Percentiles rank a stretch among this genome's conserved stretches.
Evolutionary conservation across 2,888 invertebrate species (phyloP).

Genomic region (Phoenoteleia sp.): DNA sequence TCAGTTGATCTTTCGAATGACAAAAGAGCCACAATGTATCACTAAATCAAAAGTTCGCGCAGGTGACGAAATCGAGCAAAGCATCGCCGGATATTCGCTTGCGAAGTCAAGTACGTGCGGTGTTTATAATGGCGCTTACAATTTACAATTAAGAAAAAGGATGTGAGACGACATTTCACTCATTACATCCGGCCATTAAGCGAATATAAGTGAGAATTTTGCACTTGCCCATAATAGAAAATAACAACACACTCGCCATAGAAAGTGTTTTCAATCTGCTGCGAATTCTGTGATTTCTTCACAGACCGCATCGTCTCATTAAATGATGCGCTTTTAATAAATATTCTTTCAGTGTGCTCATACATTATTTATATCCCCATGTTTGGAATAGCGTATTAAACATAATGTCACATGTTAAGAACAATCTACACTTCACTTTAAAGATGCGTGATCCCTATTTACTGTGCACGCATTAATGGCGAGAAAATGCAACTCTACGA

Average conservation of each 20-base stretch:
- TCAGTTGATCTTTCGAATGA: conserved; percentile 29
- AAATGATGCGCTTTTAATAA: conserved; percentile 32
- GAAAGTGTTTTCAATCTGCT: conserved; percentile 62
- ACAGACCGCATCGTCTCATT: conserved; percentile 57
- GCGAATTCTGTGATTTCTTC: conserved; percentile 49
- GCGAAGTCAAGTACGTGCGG: conserved; percentile 38
- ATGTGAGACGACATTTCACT: conserved; percentile 67
- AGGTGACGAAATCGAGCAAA: conserved; percentile 38
- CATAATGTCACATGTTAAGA: neutral
- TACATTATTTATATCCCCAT: conserved; percentile 20
- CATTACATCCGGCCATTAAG: conserved; percentile 65
- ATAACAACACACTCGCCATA: conserved; percentile 46
- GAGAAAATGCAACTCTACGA: neutral
- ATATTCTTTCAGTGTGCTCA: conserved; percentile 15
- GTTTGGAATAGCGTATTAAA: neutral
- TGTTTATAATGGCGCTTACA: conserved; percentile 46
- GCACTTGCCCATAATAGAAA: conserved; percentile 66
- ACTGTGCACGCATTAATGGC: neutral
- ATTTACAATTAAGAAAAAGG: conserved; percentile 66
- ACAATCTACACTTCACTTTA: conserved; percentile 12
- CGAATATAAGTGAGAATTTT: conserved; percentile 66
- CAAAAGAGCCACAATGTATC: conserved; percentile 35
- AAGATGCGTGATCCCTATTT: neutral
- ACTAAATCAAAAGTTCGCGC: conserved; percentile 21
- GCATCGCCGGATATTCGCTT: conserved; percentile 46